A percentile compares a stretch with the other conserved stretches of the same genome.
phyloP scores from a whole-genome alignment of 2,888 invertebrate genomes.

The Ennomos quercinarius region DNA sequence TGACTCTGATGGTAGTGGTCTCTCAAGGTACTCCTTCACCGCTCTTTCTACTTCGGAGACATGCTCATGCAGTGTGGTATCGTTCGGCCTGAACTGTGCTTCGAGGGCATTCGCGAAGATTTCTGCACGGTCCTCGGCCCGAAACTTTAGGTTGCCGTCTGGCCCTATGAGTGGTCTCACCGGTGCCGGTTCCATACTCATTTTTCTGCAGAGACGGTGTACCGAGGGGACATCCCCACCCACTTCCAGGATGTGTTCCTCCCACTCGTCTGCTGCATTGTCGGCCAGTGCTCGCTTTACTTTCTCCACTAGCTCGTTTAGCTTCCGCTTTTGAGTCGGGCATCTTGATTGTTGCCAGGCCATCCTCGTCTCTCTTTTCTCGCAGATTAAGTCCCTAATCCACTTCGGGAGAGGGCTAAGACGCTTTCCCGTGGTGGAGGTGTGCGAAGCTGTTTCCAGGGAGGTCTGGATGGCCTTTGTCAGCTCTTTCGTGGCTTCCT shows the following conservation, averaged over 20 bases:
- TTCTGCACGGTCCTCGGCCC: constrained; percentile 5
- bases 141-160: constrained; percentile 2
- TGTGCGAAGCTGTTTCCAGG: constrained; percentile 3
- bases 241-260: background rate
- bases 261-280: constrained; percentile 11
- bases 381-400: constrained; percentile 7
- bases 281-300: background rate
- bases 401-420: background rate
- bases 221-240: constrained; percentile 6
- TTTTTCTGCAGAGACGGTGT: constrained; percentile 3
- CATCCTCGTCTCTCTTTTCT: constrained; percentile 7
- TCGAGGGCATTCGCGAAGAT: constrained; percentile 10
- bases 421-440: background rate
- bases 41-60: too few relatives aligned
- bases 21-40: background rate
- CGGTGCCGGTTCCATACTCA: background rate
- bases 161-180: background rate
- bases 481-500: background rate
- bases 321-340: constrained; percentile 1
- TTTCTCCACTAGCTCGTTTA: constrained; percentile 1
- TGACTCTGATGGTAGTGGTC: too few relatives aligned
- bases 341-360: constrained; percentile 13
- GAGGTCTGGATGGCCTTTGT: constrained; percentile 1
- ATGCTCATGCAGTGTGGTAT: too few relatives aligned
- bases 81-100: constrained; percentile 11